Evolutionary conservation across 2,113 vertebrate genomes (phyloP).

Genomic region (Gymnocephalus cernua): DNA sequence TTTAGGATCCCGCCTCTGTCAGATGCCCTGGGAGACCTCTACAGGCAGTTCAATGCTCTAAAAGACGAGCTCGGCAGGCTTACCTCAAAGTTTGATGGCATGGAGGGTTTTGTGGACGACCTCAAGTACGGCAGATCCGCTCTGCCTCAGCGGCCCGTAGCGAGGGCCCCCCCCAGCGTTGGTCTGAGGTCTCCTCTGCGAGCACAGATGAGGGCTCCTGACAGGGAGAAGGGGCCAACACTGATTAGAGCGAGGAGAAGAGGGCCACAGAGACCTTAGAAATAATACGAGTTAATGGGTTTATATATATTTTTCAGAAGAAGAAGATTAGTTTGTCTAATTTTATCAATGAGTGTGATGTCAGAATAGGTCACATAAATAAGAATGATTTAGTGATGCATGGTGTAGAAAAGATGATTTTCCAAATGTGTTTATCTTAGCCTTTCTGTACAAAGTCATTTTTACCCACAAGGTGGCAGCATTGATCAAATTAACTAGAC

Average conservation of each 20-base stretch:
- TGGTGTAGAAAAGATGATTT: not conserved
- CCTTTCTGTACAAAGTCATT: conserved; percentile 6
- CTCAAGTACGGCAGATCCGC: conserved; percentile 73
- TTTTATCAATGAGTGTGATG: conserved; percentile 1
- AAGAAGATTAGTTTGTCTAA: conserved; percentile 1
- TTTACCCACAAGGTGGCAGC: conserved; percentile 57
- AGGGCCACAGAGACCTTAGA: conserved; percentile 49
- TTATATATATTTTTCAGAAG: conserved; percentile 23
- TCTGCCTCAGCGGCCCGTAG: conserved; percentile 26
- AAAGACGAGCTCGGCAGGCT: conserved; percentile 87
- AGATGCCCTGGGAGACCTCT: conserved; percentile 87
- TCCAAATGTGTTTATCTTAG: not conserved
- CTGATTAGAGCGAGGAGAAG: conserved; percentile 58
- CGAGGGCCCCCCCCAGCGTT: conserved; percentile 21
- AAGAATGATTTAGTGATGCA: not conserved
- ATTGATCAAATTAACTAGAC: conserved; percentile 31
- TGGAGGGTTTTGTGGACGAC: conserved; percentile 86
- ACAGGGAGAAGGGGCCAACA: not conserved
- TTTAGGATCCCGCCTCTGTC: conserved; percentile 88
- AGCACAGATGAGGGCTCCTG: conserved; percentile 44
- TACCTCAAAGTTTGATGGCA: conserved; percentile 81
- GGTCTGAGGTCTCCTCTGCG: conserved; percentile 44
- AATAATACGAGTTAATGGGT: not conserved
- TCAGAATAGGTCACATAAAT: not conserved
- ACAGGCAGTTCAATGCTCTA: conserved; percentile 86